Conservation (phyloP, 2,797 vertebrate genomes). For the Momotus momota region DNA sequence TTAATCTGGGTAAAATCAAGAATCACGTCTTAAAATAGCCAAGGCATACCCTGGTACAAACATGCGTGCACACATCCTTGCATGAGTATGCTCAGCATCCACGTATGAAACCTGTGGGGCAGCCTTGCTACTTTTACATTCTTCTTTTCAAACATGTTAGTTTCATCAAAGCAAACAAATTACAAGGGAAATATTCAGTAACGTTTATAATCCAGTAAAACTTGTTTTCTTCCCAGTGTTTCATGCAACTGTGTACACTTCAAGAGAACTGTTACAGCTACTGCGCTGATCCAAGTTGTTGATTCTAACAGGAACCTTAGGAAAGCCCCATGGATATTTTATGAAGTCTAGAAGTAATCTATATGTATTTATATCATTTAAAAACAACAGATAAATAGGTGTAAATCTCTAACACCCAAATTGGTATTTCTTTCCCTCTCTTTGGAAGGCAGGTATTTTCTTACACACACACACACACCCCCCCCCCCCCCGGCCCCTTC, state of each 20-base stretch:
- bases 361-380: background rate
- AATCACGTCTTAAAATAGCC: background rate
- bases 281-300: background rate
- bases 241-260: background rate
- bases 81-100: background rate
- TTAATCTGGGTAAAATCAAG: background rate
- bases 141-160: background rate
- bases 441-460: background rate
- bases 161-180: background rate
- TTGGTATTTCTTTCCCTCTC: background rate
- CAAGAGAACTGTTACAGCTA: background rate
- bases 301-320: background rate
- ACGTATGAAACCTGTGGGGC: background rate
- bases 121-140: background rate
- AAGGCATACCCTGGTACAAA: background rate
- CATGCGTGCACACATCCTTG: background rate
- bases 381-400: background rate
- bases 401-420: background rate
- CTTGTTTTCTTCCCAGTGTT: background rate
- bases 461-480: no score
- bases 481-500: no score
- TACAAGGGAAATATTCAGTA: background rate
- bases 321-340: background rate
- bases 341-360: background rate
- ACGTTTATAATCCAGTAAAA: background rate